These are phyloP conservation scores for Plectrocnemia conspersa DNA, from an alignment of 1,140 invertebrate species.

Conservation along the genomic window DNA sequence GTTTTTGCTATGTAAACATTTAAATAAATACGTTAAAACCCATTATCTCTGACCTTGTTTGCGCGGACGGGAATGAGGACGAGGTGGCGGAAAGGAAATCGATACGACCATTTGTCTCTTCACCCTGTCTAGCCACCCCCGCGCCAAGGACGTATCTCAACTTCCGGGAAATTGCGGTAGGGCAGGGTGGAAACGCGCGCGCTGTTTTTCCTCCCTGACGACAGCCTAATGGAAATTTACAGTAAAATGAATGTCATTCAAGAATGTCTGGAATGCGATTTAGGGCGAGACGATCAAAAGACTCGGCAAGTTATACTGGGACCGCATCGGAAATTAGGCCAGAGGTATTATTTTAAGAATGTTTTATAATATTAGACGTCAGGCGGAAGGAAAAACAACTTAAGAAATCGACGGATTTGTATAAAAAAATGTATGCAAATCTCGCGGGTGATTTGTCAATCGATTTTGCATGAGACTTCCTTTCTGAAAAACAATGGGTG, in stretches of 20 bases:
- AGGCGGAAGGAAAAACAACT: slow-evolving; percentile 4
- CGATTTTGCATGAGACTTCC: too few relatives aligned
- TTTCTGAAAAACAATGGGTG: too few relatives aligned
- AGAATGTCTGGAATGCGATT: slow-evolving; percentile 10
- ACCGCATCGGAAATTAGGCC: slow-evolving; percentile 18
- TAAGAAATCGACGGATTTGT: too few relatives aligned
- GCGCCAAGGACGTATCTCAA: slow-evolving; percentile 9
- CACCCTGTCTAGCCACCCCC: neutral
- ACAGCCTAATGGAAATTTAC: too few relatives aligned
- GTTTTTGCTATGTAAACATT: too few relatives aligned
- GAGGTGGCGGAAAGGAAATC: slow-evolving; percentile 4
- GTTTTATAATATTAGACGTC: neutral
- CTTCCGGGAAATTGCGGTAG: slow-evolving; percentile 24
- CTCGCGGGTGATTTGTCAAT: too few relatives aligned
- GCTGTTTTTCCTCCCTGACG: neutral
- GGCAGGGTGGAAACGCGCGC: slow-evolving; percentile 15
- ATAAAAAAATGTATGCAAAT: too few relatives aligned
- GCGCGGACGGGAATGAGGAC: neutral
- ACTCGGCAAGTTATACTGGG: slow-evolving; percentile 13
- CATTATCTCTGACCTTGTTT: neutral
- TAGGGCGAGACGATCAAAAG: slow-evolving; percentile 16
- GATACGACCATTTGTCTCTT: slow-evolving; percentile 1
- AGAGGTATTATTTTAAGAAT: slow-evolving; percentile 6
- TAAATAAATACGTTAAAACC: too few relatives aligned
- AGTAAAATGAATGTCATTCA: too few relatives aligned